These are phyloP conservation scores for Eledone cirrhosa DNA, from an alignment of 2,888 invertebrate genomes.

Conservation along the genomic window DNA sequence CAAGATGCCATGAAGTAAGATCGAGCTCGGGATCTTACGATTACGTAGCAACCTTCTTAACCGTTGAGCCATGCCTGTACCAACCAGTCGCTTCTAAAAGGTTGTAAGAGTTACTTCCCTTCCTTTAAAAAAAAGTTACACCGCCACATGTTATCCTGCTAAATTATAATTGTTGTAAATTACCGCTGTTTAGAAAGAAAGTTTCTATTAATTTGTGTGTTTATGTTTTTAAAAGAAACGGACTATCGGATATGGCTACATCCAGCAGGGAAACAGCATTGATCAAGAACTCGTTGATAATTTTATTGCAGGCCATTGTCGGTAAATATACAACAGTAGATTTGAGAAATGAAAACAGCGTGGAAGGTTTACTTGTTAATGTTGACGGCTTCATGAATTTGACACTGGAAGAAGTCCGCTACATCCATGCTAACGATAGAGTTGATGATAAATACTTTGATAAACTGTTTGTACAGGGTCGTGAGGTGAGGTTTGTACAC, in stretches of 20 bases:
- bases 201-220: too few relatives aligned
- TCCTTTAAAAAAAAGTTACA: too few relatives aligned
- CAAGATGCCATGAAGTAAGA: too few relatives aligned
- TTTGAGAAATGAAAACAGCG: not conserved
- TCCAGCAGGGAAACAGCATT: conserved; percentile 14
- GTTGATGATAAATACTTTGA: not conserved
- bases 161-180: too few relatives aligned
- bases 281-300: conserved; percentile 9
- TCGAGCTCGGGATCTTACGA: too few relatives aligned
- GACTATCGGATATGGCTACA: not conserved
- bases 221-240: too few relatives aligned
- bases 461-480: conserved; percentile 15
- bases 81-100: too few relatives aligned
- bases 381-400: conserved; percentile 21
- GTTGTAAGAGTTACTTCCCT: too few relatives aligned
- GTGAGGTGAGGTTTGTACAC: conserved; percentile 8
- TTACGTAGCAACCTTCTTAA: too few relatives aligned
- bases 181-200: too few relatives aligned
- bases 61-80: too few relatives aligned
- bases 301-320: conserved; percentile 1
- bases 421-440: not conserved
- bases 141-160: too few relatives aligned
- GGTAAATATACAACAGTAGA: conserved; percentile 18
- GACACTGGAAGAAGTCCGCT: not conserved
- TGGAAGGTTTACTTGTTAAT: conserved; percentile 3